Base-by-base conservation (phyloP, 2,113 vertebrate genomes). In the Cheirogaleus medius region DNA sequence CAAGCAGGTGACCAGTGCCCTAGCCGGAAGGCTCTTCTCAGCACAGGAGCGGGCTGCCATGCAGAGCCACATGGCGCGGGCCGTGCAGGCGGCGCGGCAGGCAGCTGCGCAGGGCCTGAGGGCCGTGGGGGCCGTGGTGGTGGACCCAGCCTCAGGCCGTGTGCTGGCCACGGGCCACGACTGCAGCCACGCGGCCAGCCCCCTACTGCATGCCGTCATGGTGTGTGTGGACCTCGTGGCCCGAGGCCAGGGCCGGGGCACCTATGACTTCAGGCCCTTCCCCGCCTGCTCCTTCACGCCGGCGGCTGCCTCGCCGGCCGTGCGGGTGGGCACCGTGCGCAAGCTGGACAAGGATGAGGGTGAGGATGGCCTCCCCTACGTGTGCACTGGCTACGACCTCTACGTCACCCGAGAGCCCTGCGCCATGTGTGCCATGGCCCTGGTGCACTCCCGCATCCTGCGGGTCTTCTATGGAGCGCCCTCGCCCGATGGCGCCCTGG, bases 391-490 rank as follows among this genome's bases (percentile, higher is more conserved):
- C 1, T 99, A 99, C 0, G 99, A 99, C 94, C 97, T 99, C 14
- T 99, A 99, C 1, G 93, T 99, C 44, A 99, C 99, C 27, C 97
- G 99, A 0, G 99, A 99, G 86, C 99, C 99, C 0, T 99, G 99
- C 0, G 93, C 98, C 2, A 99, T 99, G 99, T 99, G 99, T 0
- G 99, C 99, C 84, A 99, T 99, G 99, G 99, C 99, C 1, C 97
- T 99, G 63, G 98, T 99, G 4, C 99, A 99, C 88, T 99, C 99
- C 2, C 98, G 99, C 44, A 99, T 99, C 18, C 98, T 98, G 12
- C 96, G 99, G 0, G 99, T 99, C 64, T 99, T 99, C 97, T 99
- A 99, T 0, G 99, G 99, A 12, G 91, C 90, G 0, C 49, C 98
- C 3, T 98, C 98, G 1, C 93, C 98, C 0, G 99, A 99, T 0